phyloP scores from a whole-genome alignment of 2,797 vertebrate species.

The Xenentodon cancila region DNA sequence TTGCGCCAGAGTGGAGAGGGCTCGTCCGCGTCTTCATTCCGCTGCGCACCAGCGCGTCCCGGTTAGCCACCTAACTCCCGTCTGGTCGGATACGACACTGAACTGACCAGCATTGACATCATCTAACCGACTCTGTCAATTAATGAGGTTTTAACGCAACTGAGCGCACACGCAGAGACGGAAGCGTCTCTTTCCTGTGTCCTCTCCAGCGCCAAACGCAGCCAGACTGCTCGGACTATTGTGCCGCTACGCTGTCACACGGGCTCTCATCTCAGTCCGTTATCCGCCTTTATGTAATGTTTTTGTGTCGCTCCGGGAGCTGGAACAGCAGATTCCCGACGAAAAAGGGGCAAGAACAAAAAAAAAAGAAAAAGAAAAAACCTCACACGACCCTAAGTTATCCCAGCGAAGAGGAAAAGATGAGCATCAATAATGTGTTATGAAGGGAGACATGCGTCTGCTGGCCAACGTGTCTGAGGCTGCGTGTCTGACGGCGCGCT shows the following conservation, averaged over 20 bases:
- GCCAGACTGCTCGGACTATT: conserved; percentile 8
- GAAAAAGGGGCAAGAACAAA: no score
- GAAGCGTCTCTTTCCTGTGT: no score
- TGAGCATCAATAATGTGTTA: conserved; percentile 1
- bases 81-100: conserved; percentile 35
- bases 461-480: conserved; percentile 45
- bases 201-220: conserved; percentile 15
- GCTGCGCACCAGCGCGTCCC: conserved; percentile 47
- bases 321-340: not conserved
- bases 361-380: no score
- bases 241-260: conserved; percentile 38
- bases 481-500: conserved; percentile 45
- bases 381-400: conserved; percentile 7
- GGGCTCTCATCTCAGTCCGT: conserved; percentile 55
- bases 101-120: conserved; percentile 29
- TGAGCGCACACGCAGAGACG: not conserved
- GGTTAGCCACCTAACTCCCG: conserved; percentile 68
- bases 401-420: conserved; percentile 14
- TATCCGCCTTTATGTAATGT: conserved; percentile 64
- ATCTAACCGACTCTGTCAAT: conserved; percentile 12
- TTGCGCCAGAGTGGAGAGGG: conserved; percentile 21
- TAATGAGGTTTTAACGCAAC: conserved; percentile 16
- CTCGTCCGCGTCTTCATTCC: conserved; percentile 54
- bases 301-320: conserved; percentile 10
- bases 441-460: not conserved